These are phyloP conservation scores for Cataglyphis hispanica DNA, from an alignment of 1,140 invertebrate genomes.

Conservation along the genomic window DNA sequence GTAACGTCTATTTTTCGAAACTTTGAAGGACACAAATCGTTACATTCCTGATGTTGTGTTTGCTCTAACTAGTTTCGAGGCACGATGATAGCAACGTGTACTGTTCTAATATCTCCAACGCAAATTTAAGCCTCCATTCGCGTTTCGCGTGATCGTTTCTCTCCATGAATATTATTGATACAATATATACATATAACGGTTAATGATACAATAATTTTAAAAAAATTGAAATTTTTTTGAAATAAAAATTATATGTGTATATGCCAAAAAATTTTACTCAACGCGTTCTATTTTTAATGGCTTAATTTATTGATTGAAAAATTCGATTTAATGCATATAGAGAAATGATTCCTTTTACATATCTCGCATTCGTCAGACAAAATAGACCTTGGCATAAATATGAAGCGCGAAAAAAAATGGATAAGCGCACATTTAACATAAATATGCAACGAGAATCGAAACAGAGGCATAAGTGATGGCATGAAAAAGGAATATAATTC, in stretches of 20 bases:
- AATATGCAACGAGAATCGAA: slow-evolving; percentile 32
- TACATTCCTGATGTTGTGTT: neutral
- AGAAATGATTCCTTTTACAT: neutral
- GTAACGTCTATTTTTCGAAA: slow-evolving; percentile 8
- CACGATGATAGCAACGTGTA: neutral
- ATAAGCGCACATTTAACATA: slow-evolving; percentile 18
- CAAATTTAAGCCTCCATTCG: neutral
- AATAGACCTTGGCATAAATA: slow-evolving; percentile 13
- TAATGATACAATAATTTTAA: slow-evolving; percentile 1
- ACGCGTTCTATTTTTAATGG: neutral
- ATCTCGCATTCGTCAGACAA: neutral
- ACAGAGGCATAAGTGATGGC: slow-evolving; percentile 19
- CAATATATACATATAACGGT: neutral
- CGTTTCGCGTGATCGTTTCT: neutral
- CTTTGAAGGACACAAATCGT: slow-evolving; percentile 5
- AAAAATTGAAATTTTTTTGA: neutral
- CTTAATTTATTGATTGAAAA: neutral
- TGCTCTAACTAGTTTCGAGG: too few species aligned
- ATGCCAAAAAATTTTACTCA: neutral
- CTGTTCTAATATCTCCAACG: neutral
- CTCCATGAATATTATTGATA: neutral
- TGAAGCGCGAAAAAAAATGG: slow-evolving; percentile 10
- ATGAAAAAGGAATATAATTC: slow-evolving; percentile 50
- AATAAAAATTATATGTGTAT: neutral
- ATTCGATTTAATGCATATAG: neutral